These are phyloP conservation scores for Alcis repandata DNA, from an alignment of 2,888 invertebrate genomes.

Conservation along the genomic window DNA sequence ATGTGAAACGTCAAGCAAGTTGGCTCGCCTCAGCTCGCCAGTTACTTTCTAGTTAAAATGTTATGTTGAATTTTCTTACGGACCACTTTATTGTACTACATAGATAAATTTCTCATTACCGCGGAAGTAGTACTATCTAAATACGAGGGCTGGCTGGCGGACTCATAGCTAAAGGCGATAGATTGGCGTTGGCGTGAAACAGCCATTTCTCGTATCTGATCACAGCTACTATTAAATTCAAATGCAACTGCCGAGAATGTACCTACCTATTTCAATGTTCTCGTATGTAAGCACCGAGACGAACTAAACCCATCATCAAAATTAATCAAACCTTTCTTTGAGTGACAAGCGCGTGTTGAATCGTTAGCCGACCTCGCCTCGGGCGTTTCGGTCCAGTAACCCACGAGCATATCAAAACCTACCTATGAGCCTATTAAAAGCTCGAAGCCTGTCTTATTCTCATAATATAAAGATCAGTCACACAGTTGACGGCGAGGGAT, in stretches of 20 bases:
- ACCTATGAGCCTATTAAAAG: constrained; percentile 16
- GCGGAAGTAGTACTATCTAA: constrained; percentile 41
- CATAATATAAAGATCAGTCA: constrained; percentile 36
- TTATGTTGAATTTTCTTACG: constrained; percentile 44
- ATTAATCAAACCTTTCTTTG: constrained; percentile 36
- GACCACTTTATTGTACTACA: constrained; percentile 59
- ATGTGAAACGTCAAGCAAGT: constrained; percentile 24
- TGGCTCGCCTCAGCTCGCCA: constrained; percentile 7
- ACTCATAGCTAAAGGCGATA: constrained; percentile 47
- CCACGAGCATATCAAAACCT: constrained; percentile 28
- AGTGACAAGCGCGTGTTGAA: constrained; percentile 32
- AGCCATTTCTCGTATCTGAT: constrained; percentile 50
- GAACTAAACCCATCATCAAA: constrained; percentile 33
- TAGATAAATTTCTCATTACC: constrained; percentile 68
- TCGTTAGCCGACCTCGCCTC: constrained; percentile 37
- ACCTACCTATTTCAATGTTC: constrained; percentile 20
- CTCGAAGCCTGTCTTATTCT: constrained; percentile 35
- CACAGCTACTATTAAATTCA: constrained; percentile 37
- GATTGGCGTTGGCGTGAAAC: constrained; percentile 45
- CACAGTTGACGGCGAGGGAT: constrained; percentile 49
- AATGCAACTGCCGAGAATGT: constrained; percentile 22
- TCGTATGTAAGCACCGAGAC: constrained; percentile 15
- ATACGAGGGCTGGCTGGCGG: constrained; percentile 37
- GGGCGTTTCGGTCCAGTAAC: constrained; percentile 38
- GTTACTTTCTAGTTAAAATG: constrained; percentile 48